Percentiles rank a stretch among this genome's conserved stretches.
Evolutionary conservation across 2,797 vertebrate species (phyloP).

Genomic region (Cercopithecus mitis): DNA sequence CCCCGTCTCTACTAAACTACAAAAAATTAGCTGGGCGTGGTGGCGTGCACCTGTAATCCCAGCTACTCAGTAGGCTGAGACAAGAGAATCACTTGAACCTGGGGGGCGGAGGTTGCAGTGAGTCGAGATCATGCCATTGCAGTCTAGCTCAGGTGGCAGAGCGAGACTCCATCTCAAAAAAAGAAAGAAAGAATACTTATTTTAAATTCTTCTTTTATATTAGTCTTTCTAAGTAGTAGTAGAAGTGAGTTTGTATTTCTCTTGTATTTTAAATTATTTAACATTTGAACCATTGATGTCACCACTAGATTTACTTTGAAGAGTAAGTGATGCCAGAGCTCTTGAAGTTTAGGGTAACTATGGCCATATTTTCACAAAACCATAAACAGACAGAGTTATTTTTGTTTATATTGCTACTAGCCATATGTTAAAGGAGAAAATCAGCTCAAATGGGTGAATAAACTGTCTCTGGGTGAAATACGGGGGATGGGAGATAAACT

Average conservation of each 20-base stretch:
- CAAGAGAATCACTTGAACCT: background rate
- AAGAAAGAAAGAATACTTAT: background rate
- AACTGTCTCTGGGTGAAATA: background rate
- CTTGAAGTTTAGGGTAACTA: background rate
- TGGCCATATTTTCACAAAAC: background rate
- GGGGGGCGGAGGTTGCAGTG: background rate
- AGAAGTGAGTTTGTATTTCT: constrained; percentile 46
- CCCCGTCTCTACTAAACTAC: background rate
- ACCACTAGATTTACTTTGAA: background rate
- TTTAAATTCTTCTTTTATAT: constrained; percentile 36
- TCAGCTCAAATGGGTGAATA: background rate
- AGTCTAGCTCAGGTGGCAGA: background rate
- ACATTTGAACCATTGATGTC: constrained; percentile 44
- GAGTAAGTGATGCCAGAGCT: background rate
- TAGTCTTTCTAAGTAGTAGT: constrained; percentile 51
- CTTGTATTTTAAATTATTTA: constrained; percentile 59
- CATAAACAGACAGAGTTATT: background rate
- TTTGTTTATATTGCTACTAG: background rate
- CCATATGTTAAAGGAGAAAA: background rate
- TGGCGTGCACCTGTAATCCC: background rate
- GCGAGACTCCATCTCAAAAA: background rate
- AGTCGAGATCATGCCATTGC: background rate
- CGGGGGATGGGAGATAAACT: background rate
- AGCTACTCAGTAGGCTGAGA: background rate
- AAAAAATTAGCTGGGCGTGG: background rate